A percentile compares a stretch with the other conserved stretches of the same genome.
phyloP scores from a whole-genome alignment of 2,797 vertebrate species.

The Threskiornis aethiopicus region DNA sequence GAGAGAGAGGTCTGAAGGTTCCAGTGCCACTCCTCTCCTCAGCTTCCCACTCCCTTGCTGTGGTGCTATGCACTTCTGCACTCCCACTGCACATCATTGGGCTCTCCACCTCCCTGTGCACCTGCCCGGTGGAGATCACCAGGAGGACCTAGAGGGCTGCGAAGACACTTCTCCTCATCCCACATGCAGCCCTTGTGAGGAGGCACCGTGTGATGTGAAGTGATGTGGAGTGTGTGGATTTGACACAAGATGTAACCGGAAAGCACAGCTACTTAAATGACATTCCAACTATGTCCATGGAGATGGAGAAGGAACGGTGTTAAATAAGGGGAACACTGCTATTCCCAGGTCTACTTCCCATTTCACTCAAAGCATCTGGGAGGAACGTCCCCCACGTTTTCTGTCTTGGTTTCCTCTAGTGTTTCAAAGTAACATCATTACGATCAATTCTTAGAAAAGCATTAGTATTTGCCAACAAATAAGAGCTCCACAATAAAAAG shows the following conservation, averaged over 20 bases:
- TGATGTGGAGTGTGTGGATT: not conserved
- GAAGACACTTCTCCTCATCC: not conserved
- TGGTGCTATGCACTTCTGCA: not conserved
- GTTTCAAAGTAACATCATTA: not conserved
- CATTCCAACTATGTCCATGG: rapidly evolving
- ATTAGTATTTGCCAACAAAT: not conserved
- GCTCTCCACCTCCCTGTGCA: not conserved
- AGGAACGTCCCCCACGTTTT: not conserved
- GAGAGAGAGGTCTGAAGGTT: not conserved
- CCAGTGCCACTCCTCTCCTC: not conserved
- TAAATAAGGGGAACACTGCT: not conserved
- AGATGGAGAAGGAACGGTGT: not conserved
- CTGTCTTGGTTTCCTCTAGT: not conserved
- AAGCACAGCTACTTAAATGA: not conserved
- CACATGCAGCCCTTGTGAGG: not conserved
- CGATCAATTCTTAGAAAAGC: not conserved
- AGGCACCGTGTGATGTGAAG: not conserved
- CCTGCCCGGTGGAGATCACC: rapidly evolving
- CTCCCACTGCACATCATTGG: not conserved
- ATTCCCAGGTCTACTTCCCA: not conserved
- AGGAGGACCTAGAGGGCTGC: not conserved
- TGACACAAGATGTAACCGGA: not conserved
- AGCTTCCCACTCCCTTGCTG: not conserved
- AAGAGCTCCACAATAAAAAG: not conserved
- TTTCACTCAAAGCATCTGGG: not conserved